Evolutionary conservation across 2,113 vertebrate genomes (phyloP), one percentile per base, ranked within the genome.

Genomic region (Micronycteris hirsuta): DNA sequence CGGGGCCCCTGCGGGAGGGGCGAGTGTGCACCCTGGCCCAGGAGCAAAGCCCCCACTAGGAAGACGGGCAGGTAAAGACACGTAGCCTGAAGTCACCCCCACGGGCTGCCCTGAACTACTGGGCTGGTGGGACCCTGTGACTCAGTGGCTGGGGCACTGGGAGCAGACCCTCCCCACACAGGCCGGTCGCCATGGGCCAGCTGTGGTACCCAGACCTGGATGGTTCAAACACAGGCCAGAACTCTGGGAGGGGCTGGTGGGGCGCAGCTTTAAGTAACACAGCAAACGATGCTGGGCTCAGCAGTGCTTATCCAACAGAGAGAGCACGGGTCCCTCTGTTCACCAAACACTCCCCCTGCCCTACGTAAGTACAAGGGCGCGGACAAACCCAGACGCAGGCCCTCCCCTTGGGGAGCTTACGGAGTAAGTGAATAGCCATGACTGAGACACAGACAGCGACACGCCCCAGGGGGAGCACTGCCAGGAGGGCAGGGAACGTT

Each of bases 341-440:
- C 45, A 61, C 7, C 36, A 84, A 2, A 70, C 0, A 19, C 26
- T 9, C 0, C 28, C 26, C 4, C 10, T 45, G 73, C 6, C 81
- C n/a, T n/a, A 4, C 0, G 0, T n/a, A 4, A 0, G 0, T 1
- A 38, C 41, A 1, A 82, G 84, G 58, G 33, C 47, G 2, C 1
- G 15, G 31, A 16, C 24, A 24, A 36, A 78, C 43, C 22, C 1
- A 19, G 49, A 1, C 12, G 3, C 2, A 12, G 36, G 7, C 33
- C 17, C 33, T 19, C 43, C 14, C 43, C 16, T 52, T 12, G 7
- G 1, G 20, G 88, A 36, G 24, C 65, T n/a, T 2, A 24, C 0
- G 0, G 12, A 4, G 24, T 17, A 6, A 68, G 65, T 31, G 14
- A 67, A 33, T 33, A 22, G 38, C 31, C 38, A 52, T 7, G 78